Conservation (phyloP, 2,113 vertebrate genomes). For the Bos taurus region DNA sequence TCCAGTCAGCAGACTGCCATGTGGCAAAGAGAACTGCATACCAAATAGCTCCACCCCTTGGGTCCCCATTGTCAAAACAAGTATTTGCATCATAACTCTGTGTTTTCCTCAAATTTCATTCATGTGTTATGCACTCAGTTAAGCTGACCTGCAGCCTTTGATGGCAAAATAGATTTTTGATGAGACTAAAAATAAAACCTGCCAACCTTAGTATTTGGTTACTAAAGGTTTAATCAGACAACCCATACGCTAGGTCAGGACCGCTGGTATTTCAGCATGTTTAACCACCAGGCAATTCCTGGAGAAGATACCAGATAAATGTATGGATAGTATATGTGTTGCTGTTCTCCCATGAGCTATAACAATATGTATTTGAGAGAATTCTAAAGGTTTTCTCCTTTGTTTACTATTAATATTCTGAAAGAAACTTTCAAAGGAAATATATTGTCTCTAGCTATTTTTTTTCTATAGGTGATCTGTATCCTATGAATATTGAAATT, state of each 20-base stretch:
- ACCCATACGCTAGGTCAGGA: neutral
- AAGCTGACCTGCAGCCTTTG: conserved; percentile 25
- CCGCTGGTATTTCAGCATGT: neutral
- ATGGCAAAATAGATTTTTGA: conserved; percentile 72
- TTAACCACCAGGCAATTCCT: neutral
- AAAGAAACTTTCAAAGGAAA: neutral
- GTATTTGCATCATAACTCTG: conserved; percentile 69
- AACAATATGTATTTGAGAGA: neutral
- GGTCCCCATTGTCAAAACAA: conserved; percentile 74
- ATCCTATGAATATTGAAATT: neutral
- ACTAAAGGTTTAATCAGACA: conserved; percentile 48
- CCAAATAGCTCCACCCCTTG: conserved; percentile 69
- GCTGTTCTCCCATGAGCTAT: neutral
- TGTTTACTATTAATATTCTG: neutral
- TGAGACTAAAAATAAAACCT: conserved; percentile 72
- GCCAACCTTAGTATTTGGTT: conserved; percentile 67
- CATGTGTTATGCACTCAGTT: conserved; percentile 53
- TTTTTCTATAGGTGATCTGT: neutral
- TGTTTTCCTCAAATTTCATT: conserved; percentile 22
- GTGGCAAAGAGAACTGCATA: conserved; percentile 63
- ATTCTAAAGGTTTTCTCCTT: neutral
- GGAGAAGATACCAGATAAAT: neutral
- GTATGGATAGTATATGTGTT: neutral
- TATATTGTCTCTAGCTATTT: neutral
- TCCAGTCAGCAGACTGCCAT: conserved; percentile 70